A percentile compares a stretch with the other conserved stretches of the same genome.
Conservation (phyloP, 2,113 vertebrate species). For the Gadus macrocephalus region DNA sequence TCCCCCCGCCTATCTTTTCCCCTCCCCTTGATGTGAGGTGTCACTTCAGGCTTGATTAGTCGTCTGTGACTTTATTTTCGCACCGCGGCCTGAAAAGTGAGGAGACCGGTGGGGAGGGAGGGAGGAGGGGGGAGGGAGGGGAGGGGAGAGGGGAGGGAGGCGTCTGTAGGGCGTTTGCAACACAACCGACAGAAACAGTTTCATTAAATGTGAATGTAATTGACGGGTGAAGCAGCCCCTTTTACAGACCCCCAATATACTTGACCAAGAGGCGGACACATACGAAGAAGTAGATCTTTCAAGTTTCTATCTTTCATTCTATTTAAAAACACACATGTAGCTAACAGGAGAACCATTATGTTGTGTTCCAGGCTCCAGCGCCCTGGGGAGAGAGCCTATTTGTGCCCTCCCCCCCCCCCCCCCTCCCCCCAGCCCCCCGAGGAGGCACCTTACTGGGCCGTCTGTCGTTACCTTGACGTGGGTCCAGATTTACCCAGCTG, state of each 20-base stretch:
- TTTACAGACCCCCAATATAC: not conserved
- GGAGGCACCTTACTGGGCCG: slow-evolving; percentile 37
- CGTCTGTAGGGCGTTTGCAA: slow-evolving; percentile 23
- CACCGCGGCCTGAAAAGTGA: slow-evolving; percentile 14
- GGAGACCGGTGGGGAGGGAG: not conserved
- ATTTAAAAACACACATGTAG: not conserved
- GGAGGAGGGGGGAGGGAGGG: not conserved
- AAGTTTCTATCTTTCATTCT: not conserved
- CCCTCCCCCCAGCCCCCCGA: slow-evolving; percentile 23
- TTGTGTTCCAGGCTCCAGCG: slow-evolving; percentile 13
- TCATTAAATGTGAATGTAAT: slow-evolving; percentile 17
- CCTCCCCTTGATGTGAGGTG: slow-evolving; percentile 55
- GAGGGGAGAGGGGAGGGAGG: not conserved
- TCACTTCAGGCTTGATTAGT: slow-evolving; percentile 47
- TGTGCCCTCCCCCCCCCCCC: slow-evolving; percentile 26
- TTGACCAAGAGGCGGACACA: not conserved
- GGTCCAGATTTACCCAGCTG: slow-evolving; percentile 58
- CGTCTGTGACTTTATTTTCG: slow-evolving; percentile 47
- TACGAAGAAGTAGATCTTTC: not conserved
- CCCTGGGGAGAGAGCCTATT: slow-evolving; percentile 4
- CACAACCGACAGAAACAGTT: slow-evolving; percentile 11
- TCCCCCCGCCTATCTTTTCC: not conserved
- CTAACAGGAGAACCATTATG: not conserved
- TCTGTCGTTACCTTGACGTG: slow-evolving; percentile 32
- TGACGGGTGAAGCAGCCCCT: not conserved